These are phyloP conservation scores for Eleginops maclovinus DNA, from an alignment of 2,113 vertebrate genomes.

Conservation along the genomic window DNA sequence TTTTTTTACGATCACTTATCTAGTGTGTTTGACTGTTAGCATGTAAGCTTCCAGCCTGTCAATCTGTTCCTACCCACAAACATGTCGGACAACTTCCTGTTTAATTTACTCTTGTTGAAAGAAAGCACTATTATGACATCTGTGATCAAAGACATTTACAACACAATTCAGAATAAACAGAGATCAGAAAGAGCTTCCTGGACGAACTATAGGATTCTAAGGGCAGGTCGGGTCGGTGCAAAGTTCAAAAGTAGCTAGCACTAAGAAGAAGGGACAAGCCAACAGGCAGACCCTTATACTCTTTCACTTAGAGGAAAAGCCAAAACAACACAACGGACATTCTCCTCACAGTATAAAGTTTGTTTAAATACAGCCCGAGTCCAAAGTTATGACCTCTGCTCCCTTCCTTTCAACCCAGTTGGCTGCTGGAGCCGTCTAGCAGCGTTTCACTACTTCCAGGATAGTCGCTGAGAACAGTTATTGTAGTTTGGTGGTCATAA, in stretches of 20 bases:
- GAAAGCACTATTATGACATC: constrained; percentile 44
- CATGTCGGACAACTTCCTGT: constrained; percentile 58
- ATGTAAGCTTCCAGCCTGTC: constrained; percentile 11
- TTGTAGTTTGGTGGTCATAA: constrained; percentile 41
- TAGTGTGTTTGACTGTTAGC: constrained; percentile 22
- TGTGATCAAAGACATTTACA: constrained; percentile 25
- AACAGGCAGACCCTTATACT: background rate
- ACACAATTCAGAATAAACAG: constrained; percentile 6
- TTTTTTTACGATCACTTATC: background rate
- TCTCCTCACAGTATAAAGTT: constrained; percentile 16
- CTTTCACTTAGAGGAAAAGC: background rate
- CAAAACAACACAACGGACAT: constrained; percentile 4
- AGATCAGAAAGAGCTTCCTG: constrained; percentile 24
- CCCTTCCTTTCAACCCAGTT: constrained; percentile 52
- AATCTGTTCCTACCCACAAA: constrained; percentile 42
- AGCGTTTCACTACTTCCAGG: constrained; percentile 42
- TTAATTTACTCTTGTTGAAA: constrained; percentile 31
- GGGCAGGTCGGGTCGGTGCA: background rate
- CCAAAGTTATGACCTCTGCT: constrained; percentile 38
- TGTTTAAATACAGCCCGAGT: constrained; percentile 26
- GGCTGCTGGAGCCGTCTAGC: constrained; percentile 41
- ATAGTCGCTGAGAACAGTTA: constrained; percentile 11
- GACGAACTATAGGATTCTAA: background rate
- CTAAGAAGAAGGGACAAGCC: constrained; percentile 2
- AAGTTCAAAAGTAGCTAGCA: background rate